A percentile compares a stretch with the other conserved stretches of the same genome.
Conservation (phyloP, 2,797 vertebrate genomes). For the Pipistrellus kuhlii region DNA sequence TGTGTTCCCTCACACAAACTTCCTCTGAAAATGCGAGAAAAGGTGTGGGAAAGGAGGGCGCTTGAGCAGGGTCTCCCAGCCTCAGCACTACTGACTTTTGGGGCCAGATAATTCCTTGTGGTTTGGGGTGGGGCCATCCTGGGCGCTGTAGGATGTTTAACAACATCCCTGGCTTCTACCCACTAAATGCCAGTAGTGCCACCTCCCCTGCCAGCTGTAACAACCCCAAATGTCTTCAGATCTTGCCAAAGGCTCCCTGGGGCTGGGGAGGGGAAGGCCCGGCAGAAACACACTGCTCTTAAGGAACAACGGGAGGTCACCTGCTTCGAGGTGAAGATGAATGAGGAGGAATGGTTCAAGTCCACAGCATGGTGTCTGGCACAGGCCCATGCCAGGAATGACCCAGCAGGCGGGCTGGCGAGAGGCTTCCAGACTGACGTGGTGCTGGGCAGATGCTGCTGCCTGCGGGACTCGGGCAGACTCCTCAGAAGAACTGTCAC, state of each 20-base stretch:
- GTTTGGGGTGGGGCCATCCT: not conserved
- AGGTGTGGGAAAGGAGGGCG: accelerated
- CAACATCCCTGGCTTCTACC: not conserved
- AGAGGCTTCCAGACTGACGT: not conserved
- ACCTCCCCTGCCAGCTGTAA: not conserved
- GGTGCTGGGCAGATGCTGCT: not conserved
- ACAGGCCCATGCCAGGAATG: not conserved
- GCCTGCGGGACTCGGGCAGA: accelerated
- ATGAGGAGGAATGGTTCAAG: not conserved
- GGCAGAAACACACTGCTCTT: not conserved
- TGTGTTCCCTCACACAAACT: not conserved
- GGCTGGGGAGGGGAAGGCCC: not conserved
- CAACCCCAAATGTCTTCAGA: not conserved
- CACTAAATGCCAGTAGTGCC: no score
- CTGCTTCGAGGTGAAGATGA: not conserved
- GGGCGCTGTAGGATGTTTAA: not conserved
- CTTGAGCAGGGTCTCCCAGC: not conserved
- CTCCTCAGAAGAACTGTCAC: not conserved
- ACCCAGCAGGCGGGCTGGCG: not conserved
- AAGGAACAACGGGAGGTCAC: not conserved
- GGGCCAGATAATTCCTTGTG: not conserved
- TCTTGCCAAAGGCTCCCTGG: not conserved
- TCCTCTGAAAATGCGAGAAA: no score
- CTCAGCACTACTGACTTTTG: not conserved
- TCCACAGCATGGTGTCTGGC: not conserved